These are phyloP conservation scores for Mizuhopecten yessoensis DNA, from an alignment of 1,140 invertebrate genomes.

Conservation along the genomic window DNA sequence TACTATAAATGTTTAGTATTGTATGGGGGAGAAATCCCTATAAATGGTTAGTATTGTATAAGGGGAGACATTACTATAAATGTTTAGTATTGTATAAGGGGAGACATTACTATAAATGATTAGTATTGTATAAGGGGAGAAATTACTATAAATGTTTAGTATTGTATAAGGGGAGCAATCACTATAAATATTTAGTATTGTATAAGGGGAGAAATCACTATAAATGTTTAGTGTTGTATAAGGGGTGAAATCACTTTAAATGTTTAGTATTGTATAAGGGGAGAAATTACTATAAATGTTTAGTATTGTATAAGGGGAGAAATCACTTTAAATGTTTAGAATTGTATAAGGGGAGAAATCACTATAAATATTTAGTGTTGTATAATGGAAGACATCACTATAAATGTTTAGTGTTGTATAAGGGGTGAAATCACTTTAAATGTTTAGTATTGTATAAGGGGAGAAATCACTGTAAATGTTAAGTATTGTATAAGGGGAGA, in stretches of 20 bases:
- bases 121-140: neutral
- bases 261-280: neutral
- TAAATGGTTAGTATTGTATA: neutral
- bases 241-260: neutral
- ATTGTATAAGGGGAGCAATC: neutral
- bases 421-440: too few species aligned
- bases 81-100: neutral
- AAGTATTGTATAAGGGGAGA: too few species aligned
- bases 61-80: neutral
- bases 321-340: neutral
- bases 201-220: neutral
- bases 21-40: neutral
- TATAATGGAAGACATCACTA: neutral
- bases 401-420: too few species aligned
- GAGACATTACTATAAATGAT: neutral
- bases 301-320: neutral
- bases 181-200: too few species aligned
- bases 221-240: neutral
- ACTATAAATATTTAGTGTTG: neutral
- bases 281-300: neutral
- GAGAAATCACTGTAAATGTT: too few species aligned
- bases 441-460: too few species aligned
- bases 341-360: neutral
- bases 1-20: too few species aligned
- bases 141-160: neutral